Conservation (phyloP, 2,888 invertebrate genomes). For the Agapostemon virescens region DNA sequence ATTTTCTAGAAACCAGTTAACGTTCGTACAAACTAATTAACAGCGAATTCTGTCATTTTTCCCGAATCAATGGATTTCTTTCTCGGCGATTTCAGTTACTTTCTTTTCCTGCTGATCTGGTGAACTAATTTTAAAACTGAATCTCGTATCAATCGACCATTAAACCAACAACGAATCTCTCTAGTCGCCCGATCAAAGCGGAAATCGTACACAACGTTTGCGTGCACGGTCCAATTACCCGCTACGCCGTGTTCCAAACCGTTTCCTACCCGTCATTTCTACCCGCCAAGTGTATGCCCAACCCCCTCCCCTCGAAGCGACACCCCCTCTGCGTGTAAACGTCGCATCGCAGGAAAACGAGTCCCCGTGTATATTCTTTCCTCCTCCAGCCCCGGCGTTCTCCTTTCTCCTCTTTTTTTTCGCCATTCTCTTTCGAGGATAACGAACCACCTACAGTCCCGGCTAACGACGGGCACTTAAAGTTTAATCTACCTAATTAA, state of each 20-base stretch:
- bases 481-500: conserved; percentile 78
- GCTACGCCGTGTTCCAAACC: conserved; percentile 16
- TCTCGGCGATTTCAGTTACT: neutral
- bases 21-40: neutral
- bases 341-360: conserved; percentile 44
- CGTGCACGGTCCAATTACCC: conserved; percentile 45
- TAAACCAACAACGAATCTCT: conserved; percentile 42
- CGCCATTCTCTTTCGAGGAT: conserved; percentile 58
- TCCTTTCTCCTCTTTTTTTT: conserved; percentile 35
- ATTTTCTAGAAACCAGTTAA: neutral
- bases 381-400: neutral
- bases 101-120: neutral
- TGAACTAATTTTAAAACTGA: neutral
- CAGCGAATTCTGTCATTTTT: neutral
- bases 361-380: conserved; percentile 20
- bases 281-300: conserved; percentile 24
- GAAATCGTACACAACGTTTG: conserved; percentile 48
- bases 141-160: conserved; percentile 7
- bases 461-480: conserved; percentile 73
- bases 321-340: conserved; percentile 47
- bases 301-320: conserved; percentile 11
- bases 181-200: conserved; percentile 24
- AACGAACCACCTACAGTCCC: conserved; percentile 63
- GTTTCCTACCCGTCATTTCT: conserved; percentile 21
- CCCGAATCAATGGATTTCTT: neutral